Conservation (phyloP, 2,113 vertebrate species). For the Alligator mississippiensis region DNA sequence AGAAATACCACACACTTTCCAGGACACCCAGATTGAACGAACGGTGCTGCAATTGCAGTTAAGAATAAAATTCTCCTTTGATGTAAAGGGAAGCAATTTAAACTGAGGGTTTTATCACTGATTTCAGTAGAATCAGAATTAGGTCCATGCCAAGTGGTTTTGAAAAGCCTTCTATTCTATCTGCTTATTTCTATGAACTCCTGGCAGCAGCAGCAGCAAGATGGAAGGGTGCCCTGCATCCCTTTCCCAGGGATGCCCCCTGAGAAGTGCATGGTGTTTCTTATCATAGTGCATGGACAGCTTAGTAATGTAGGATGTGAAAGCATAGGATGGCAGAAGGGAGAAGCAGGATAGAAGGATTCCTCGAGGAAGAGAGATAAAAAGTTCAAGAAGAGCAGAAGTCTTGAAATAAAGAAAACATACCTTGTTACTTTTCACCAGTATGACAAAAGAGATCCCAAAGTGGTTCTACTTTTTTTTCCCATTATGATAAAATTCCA, state of each 20-base stretch:
- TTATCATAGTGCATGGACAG: too few relatives aligned
- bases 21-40: not conserved
- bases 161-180: not conserved
- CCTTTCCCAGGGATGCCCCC: not conserved
- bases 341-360: not conserved
- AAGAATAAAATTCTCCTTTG: not conserved
- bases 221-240: not conserved
- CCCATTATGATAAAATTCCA: not conserved
- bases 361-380: not conserved
- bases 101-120: not conserved
- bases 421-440: not conserved
- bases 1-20: not conserved
- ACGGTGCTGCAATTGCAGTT: not conserved
- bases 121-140: not conserved
- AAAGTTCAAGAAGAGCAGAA: not conserved
- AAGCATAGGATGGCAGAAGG: not conserved
- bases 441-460: not conserved
- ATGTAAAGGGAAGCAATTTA: not conserved
- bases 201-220: not conserved
- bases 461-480: not conserved
- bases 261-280: not conserved
- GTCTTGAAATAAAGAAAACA: not conserved
- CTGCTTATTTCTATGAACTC: not conserved
- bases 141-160: not conserved
- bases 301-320: not conserved